Percentiles rank a stretch among this genome's conserved stretches.
phyloP scores from a whole-genome alignment of 1,140 invertebrate species.

The Philotrypesis tridentata region DNA sequence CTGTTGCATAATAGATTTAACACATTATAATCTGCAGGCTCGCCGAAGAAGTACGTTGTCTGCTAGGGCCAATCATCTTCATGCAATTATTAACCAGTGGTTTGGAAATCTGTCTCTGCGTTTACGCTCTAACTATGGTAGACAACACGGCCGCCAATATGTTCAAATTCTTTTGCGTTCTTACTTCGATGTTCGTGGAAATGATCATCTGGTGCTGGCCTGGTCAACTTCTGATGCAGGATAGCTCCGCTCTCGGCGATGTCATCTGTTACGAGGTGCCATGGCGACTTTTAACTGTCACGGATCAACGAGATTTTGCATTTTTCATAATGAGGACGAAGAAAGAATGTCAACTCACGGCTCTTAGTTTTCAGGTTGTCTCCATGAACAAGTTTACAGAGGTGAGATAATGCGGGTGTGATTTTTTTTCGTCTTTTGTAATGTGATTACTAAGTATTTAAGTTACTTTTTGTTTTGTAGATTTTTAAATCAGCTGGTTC shows the following conservation, averaged over 20 bases:
- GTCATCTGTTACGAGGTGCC: slow-evolving; percentile 47
- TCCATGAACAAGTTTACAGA: slow-evolving; percentile 47
- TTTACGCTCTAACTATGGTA: slow-evolving; percentile 39
- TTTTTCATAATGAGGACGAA: slow-evolving; percentile 48
- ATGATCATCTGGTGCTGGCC: slow-evolving; percentile 51
- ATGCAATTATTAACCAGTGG: slow-evolving; percentile 52
- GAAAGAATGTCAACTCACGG: slow-evolving; percentile 38
- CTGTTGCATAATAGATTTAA: no score
- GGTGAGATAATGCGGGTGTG: slow-evolving; percentile 43
- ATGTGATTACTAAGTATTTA: no score
- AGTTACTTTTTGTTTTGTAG: slow-evolving; percentile 40
- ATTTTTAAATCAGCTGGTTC: slow-evolving; percentile 49
- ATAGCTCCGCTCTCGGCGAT: slow-evolving; percentile 48
- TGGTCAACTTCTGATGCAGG: slow-evolving; percentile 48
- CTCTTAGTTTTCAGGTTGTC: slow-evolving; percentile 46
- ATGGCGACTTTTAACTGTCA: slow-evolving; percentile 47
- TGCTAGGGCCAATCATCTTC: slow-evolving; percentile 54
- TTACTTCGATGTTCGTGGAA: slow-evolving; percentile 44
- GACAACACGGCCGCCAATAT: slow-evolving; percentile 27
- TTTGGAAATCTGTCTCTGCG: slow-evolving; percentile 53
- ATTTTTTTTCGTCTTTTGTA: neutral
- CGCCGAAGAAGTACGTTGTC: slow-evolving; percentile 44
- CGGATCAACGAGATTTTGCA: slow-evolving; percentile 28
- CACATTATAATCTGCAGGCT: slow-evolving; percentile 5
- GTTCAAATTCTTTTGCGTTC: slow-evolving; percentile 46